Conservation (phyloP, 2,888 invertebrate species). For the Drosophila antonietae region DNA sequence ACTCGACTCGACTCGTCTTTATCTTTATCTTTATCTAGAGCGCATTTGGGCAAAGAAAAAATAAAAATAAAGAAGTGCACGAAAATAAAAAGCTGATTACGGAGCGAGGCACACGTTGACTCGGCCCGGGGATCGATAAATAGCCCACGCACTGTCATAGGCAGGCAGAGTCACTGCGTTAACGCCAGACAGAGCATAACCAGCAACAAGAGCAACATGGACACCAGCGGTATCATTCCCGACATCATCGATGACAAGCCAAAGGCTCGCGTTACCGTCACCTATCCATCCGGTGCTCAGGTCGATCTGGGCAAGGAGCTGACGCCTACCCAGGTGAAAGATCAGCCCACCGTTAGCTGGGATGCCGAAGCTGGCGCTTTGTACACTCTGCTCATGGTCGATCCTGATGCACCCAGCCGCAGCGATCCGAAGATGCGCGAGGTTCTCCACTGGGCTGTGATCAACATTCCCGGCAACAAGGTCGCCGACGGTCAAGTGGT, state of each 20-base stretch:
- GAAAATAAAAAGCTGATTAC: constrained; percentile 50
- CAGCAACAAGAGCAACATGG: constrained; percentile 58
- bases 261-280: constrained; percentile 66
- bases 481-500: constrained; percentile 90
- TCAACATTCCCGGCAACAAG: constrained; percentile 92
- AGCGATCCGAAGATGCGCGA: constrained; percentile 92
- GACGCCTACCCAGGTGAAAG: constrained; percentile 88
- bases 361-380: constrained; percentile 73
- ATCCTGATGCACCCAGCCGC: constrained; percentile 95
- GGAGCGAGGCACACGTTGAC: constrained; percentile 8
- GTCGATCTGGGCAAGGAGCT: constrained; percentile 89
- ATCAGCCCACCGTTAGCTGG: constrained; percentile 81
- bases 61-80: constrained; percentile 47
- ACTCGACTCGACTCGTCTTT: constrained; percentile 15
- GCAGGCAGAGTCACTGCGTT: constrained; percentile 54
- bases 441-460: constrained; percentile 96
- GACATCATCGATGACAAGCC: constrained; percentile 79
- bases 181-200: constrained; percentile 52
- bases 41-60: constrained; percentile 23
- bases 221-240: constrained; percentile 78
- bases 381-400: constrained; percentile 85
- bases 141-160: constrained; percentile 35
- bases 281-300: constrained; percentile 83
- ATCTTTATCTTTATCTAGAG: constrained; percentile 53
- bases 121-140: constrained; percentile 49